Evolutionary conservation across 2,797 vertebrate species (phyloP).

Genomic region (Oryzias dopingdopingensis): DNA sequence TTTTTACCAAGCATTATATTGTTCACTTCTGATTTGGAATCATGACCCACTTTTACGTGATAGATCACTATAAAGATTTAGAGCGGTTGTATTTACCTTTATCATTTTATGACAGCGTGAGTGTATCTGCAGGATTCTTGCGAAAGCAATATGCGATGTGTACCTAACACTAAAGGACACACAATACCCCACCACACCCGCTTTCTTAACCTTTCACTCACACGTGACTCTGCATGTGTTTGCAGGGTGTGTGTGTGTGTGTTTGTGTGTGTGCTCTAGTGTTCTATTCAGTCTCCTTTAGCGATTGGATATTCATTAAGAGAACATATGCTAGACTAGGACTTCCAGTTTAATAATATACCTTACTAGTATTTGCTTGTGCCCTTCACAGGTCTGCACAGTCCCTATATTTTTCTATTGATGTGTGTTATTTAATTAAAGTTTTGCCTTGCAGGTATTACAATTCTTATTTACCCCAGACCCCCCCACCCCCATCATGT

Average conservation of each 20-base stretch:
- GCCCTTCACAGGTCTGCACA: slow-evolving; percentile 33
- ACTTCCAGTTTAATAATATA: slow-evolving; percentile 24
- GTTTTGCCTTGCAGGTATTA: slow-evolving; percentile 13
- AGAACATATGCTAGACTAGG: slow-evolving; percentile 17
- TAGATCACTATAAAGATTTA: neutral
- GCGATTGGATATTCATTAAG: slow-evolving; percentile 39
- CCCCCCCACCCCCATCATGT: too few species aligned
- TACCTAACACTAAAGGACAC: slow-evolving; percentile 38
- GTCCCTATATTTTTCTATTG: slow-evolving; percentile 20
- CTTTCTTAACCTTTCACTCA: slow-evolving; percentile 43
- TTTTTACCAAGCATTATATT: slow-evolving; percentile 17
- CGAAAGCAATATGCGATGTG: slow-evolving; percentile 27
- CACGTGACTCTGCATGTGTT: slow-evolving; percentile 22
- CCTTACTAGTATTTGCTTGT: slow-evolving; percentile 18
- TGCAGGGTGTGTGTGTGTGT: slow-evolving; percentile 10
- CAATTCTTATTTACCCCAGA: slow-evolving; percentile 14
- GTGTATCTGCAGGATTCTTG: slow-evolving; percentile 27
- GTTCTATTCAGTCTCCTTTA: slow-evolving; percentile 31
- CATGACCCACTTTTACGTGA: slow-evolving; percentile 17
- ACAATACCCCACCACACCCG: slow-evolving; percentile 37
- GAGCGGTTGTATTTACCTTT: slow-evolving; percentile 25
- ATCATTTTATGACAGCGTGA: slow-evolving; percentile 56
- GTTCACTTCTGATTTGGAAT: slow-evolving; percentile 27
- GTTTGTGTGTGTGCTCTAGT: slow-evolving; percentile 19
- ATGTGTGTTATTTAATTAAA: slow-evolving; percentile 17